Percentiles rank a stretch among this genome's conserved stretches.
These are phyloP conservation scores for Simalia tracyae DNA, from an alignment of 2,797 vertebrate genomes.

Conservation along the genomic window DNA sequence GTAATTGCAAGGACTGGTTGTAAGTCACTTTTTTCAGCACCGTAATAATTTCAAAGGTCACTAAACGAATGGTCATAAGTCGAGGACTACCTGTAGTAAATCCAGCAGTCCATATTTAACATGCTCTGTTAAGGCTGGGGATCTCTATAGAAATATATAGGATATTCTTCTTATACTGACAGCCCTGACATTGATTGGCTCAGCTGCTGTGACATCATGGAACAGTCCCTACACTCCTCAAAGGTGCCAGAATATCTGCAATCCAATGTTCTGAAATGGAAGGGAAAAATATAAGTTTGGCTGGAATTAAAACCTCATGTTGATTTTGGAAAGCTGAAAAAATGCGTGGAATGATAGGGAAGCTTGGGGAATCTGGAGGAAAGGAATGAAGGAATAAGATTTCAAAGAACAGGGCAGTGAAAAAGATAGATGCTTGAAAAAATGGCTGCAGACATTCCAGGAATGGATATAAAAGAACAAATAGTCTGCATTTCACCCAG, in stretches of 20 bases:
- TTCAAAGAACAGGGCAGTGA: no score
- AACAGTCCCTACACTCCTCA: neutral
- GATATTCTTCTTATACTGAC: neutral
- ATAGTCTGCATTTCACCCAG: neutral
- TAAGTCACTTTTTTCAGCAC: no score
- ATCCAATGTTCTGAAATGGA: neutral
- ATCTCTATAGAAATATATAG: neutral
- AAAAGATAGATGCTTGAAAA: neutral
- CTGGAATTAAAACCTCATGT: neutral
- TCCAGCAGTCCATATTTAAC: neutral
- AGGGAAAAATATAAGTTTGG: neutral
- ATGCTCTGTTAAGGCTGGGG: neutral
- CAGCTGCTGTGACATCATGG: neutral
- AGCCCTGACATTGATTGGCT: neutral
- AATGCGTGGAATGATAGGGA: neutral
- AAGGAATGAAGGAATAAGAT: neutral
- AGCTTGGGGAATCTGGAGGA: no score
- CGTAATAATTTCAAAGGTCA: no score
- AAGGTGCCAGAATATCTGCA: neutral
- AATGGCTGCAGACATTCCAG: neutral
- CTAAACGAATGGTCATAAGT: no score
- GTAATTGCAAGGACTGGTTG: no score
- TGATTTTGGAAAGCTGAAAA: neutral
- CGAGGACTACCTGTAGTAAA: neutral
- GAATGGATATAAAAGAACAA: neutral